Conservation (phyloP, 2,113 vertebrate genomes). For the Cyprinodon brontotheroides region DNA sequence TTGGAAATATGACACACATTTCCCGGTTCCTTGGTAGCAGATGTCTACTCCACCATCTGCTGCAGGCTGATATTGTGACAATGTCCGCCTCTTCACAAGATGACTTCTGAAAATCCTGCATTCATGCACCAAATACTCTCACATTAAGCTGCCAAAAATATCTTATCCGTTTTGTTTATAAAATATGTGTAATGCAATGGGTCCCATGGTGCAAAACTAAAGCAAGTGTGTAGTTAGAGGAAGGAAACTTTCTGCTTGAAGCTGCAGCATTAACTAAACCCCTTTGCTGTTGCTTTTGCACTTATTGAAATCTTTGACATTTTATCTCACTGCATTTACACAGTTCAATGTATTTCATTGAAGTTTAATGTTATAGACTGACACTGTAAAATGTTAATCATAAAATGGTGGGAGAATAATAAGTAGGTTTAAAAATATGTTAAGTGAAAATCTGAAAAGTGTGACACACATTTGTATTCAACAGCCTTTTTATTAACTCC, state of each 20-base stretch:
- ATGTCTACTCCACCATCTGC: slow-evolving; percentile 55
- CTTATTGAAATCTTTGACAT: not conserved
- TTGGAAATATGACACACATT: slow-evolving; percentile 36
- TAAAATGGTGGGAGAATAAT: no score
- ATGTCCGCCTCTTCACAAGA: slow-evolving; percentile 36
- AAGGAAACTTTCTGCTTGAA: not conserved
- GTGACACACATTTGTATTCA: not conserved
- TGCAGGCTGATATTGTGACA: slow-evolving; percentile 26
- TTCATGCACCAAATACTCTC: slow-evolving; percentile 35
- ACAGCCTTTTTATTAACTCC: not conserved
- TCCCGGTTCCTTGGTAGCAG: slow-evolving; percentile 38
- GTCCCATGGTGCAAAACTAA: slow-evolving; percentile 30
- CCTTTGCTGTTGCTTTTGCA: not conserved
- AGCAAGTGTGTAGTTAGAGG: not conserved
- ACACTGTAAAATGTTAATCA: no score
- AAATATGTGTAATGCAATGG: slow-evolving; percentile 32
- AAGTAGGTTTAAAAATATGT: not conserved
- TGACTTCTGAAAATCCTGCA: slow-evolving; percentile 33
- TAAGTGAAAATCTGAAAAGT: not conserved
- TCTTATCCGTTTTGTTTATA: slow-evolving; percentile 43
- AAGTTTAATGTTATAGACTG: not conserved
- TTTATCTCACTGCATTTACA: not conserved
- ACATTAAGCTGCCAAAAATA: slow-evolving; percentile 48
- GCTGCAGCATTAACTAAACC: not conserved
- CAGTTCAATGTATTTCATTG: not conserved